phyloP scores from a whole-genome alignment of 1,140 invertebrate genomes.

The Fopius arisanus region DNA sequence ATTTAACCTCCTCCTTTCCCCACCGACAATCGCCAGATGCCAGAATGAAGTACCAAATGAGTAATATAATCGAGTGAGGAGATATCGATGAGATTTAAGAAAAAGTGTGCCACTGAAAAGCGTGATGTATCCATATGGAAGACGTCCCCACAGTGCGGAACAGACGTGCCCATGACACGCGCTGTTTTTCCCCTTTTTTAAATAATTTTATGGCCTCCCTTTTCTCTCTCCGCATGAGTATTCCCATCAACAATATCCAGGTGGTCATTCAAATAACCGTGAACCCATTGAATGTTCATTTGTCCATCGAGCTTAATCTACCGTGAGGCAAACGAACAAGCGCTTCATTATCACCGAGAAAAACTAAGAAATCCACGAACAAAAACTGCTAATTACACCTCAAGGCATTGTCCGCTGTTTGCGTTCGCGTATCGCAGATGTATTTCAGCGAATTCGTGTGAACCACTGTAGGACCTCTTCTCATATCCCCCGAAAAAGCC shows the following conservation, averaged over 20 bases:
- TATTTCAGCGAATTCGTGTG: neutral
- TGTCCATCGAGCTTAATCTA: neutral
- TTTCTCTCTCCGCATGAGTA: neutral
- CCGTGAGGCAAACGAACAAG: neutral
- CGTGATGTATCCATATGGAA: slow-evolving; percentile 10
- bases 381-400: neutral
- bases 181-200: neutral
- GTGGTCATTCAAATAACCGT: neutral
- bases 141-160: slow-evolving; percentile 19
- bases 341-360: neutral
- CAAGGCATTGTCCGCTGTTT: neutral
- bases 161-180: slow-evolving; percentile 10
- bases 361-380: too few species aligned
- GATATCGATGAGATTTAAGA: slow-evolving; percentile 19
- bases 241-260: neutral
- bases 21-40: neutral
- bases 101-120: slow-evolving; percentile 21
- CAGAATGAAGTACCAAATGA: neutral
- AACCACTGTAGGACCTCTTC: neutral
- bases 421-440: neutral
- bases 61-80: slow-evolving; percentile 6
- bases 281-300: neutral
- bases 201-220: neutral
- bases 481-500: neutral
- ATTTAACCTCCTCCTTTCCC: neutral